Evolutionary conservation across 2,113 vertebrate species (phyloP).

Genomic region (Otocyon megalotis): DNA sequence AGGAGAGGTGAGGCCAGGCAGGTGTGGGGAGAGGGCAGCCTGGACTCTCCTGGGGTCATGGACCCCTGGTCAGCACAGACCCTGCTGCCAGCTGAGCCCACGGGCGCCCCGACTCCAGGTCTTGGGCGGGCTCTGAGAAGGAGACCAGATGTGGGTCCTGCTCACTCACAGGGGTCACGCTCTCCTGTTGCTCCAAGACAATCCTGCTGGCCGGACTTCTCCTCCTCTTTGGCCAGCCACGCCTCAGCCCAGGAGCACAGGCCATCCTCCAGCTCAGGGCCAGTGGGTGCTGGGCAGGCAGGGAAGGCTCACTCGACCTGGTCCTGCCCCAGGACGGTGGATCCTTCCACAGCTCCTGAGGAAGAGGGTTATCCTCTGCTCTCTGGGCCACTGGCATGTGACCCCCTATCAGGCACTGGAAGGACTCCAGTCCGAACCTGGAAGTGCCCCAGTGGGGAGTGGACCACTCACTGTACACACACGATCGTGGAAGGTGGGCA

Average conservation of each 20-base stretch:
- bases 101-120: fast-evolving
- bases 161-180: not conserved
- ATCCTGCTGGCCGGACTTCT: conserved; percentile 96
- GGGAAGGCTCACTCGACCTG: too few relatives aligned
- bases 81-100: fast-evolving
- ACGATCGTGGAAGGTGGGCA: fast-evolving
- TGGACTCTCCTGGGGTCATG: too few relatives aligned
- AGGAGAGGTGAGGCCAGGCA: too few relatives aligned
- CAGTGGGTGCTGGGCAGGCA: conserved; percentile 89
- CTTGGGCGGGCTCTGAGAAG: not conserved
- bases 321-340: not conserved
- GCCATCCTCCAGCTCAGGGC: conserved; percentile 98
- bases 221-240: conserved; percentile 96
- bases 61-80: fast-evolving
- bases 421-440: not conserved
- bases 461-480: not conserved
- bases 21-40: too few relatives aligned
- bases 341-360: not conserved
- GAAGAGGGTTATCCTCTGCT: not conserved
- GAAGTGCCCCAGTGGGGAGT: not conserved
- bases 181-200: conserved; percentile 90
- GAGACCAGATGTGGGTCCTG: fast-evolving
- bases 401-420: not conserved
- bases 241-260: conserved; percentile 95
- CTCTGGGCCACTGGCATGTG: not conserved